Conservation (phyloP, 2,113 vertebrate genomes). For the Istiophorus platypterus region DNA sequence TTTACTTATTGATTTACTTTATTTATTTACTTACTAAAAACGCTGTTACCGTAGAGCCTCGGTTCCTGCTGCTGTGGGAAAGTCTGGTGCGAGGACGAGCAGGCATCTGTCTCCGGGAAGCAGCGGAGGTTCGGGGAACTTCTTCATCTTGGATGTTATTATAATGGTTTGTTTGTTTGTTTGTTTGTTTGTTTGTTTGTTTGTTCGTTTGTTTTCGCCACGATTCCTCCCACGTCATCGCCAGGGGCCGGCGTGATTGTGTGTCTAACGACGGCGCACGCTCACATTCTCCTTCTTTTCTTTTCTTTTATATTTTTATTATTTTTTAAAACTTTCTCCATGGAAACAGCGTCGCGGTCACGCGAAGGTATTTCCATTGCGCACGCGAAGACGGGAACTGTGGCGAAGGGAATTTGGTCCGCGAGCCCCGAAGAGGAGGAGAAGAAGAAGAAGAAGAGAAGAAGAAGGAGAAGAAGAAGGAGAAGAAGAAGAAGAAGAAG, state of each 20-base stretch:
- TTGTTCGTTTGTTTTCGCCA: conserved; percentile 16
- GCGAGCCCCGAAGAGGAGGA: conserved; percentile 1
- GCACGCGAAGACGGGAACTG: neutral
- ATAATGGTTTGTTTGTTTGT: no score
- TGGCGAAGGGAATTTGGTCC: no score
- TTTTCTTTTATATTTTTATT: no score
- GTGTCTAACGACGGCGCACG: neutral
- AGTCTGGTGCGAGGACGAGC: conserved; percentile 44
- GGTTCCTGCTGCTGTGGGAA: conserved; percentile 24
- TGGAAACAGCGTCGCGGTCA: neutral
- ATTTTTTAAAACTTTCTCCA: no score
- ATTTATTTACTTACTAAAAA: no score
- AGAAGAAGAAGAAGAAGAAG: no score
- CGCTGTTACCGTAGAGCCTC: conserved; percentile 4
- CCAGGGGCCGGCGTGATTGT: no score
- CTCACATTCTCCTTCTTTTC: conserved; percentile 9
- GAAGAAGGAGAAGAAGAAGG: no score
- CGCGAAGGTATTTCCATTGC: conserved; percentile 14
- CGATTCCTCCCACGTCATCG: neutral
- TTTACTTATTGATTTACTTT: no score
- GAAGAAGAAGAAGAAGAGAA: no score
- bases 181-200: no score
- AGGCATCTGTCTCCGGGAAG: conserved; percentile 28
- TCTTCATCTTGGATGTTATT: no score
- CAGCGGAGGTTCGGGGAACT: conserved; percentile 8